These are phyloP conservation scores for Stegastes partitus DNA, from an alignment of 2,113 vertebrate species.

Conservation along the genomic window DNA sequence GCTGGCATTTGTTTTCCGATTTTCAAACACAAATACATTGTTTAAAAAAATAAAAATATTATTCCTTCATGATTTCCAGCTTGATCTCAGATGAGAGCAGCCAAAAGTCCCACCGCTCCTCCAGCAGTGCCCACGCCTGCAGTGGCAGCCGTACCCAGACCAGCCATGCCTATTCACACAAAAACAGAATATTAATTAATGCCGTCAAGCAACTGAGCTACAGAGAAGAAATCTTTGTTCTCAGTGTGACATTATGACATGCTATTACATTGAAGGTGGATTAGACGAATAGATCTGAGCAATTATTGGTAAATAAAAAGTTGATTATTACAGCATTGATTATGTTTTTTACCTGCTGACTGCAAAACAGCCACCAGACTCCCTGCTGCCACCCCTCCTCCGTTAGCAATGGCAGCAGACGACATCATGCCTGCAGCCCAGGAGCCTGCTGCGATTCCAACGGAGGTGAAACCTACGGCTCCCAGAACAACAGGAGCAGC, in stretches of 20 bases:
- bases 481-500: constrained; percentile 22
- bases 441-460: constrained; percentile 59
- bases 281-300: not conserved
- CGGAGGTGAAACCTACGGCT: constrained; percentile 59
- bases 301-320: not conserved
- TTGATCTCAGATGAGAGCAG: not conserved
- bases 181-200: not conserved
- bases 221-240: not conserved
- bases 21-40: not conserved
- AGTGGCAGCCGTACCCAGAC: constrained; percentile 11
- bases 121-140: not conserved
- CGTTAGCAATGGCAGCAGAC: constrained; percentile 25
- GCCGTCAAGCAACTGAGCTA: fast-evolving
- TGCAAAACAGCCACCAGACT: constrained; percentile 56
- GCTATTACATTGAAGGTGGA: no score
- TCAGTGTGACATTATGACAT: no score
- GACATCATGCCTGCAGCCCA: constrained; percentile 65
- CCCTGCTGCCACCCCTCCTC: constrained; percentile 68
- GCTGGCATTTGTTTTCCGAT: not conserved
- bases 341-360: constrained; percentile 44
- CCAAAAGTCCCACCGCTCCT: not conserved
- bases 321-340: not conserved
- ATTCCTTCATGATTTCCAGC: no score
- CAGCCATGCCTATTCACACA: constrained; percentile 43
- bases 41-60: no score